Evolutionary conservation across 2,113 vertebrate species (phyloP), one percentile per base, ranked within the genome.

Genomic region (Macquaria ambigua): DNA sequence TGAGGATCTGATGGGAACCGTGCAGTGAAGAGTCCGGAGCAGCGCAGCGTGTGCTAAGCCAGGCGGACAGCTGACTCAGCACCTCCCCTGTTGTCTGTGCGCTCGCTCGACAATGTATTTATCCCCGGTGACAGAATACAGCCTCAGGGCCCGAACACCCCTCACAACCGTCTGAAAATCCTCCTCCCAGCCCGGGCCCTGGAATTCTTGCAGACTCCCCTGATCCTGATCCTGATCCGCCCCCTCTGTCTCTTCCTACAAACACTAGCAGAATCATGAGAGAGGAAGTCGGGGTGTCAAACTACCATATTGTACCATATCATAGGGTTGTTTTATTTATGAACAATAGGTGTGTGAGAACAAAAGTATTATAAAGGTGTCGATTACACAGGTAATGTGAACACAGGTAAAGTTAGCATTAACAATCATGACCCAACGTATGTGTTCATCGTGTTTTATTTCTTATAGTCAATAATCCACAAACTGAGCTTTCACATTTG

Each of bases 31-130:
- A 73, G 81, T 70, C 41, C 20, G 23, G 77, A 12, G 87, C 94
- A 91, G 31, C 41, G 53, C 85, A 93, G 88, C 86, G 48, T 94
- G 88, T 8, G 77, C 87, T 92, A 90, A 96, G 53, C 66, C 77
- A 53, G 86, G 84, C 62, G 58, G 94, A 94, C 90, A 94, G 91
- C 92, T 93, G 92, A 94, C 88, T 95, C 91, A 92, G 92, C 93
- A 74, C 86, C 89, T 87, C 84, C 83, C 87, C 86, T 87, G 77
- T 85, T 93, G 87, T 93, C 88, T 93, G 64, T 92, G 90, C 91
- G 93, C 86, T 93, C 91, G 82, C 76, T 93, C 90, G 81, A 89
- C 92, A 88, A 48, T 89, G 82, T 68, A 56, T 81, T 93, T 91
- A 95, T 95, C 74, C 64, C 77, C 9, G n/a, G 76, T 12, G 94